phyloP scores from a whole-genome alignment of 2,888 invertebrate species.

The Dromius quadrimaculatus region DNA sequence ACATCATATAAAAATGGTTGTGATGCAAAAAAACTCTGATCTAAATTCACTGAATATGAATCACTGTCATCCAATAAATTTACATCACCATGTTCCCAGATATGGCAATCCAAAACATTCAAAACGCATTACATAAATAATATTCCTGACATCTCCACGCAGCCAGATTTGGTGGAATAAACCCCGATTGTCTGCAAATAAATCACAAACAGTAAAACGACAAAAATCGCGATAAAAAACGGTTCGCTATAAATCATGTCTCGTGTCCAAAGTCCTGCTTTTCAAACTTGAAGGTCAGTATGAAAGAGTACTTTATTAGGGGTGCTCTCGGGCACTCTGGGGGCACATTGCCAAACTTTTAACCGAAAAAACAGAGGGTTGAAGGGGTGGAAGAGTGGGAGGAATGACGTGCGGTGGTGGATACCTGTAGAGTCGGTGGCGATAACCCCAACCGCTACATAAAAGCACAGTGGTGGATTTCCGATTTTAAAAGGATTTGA shows the following conservation, averaged over 20 bases:
- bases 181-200: conserved; percentile 21
- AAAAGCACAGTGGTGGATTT: conserved; percentile 2
- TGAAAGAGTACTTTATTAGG: conserved; percentile 50
- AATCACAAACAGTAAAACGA: conserved; percentile 32
- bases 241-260: conserved; percentile 19
- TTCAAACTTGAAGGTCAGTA: conserved; percentile 44
- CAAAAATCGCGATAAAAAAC: conserved; percentile 23
- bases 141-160: conserved; percentile 15
- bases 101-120: not conserved
- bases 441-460: conserved; percentile 22
- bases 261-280: conserved; percentile 12
- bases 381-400: not conserved
- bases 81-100: too few species aligned
- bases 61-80: too few species aligned
- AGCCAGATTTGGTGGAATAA: conserved; percentile 3
- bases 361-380: conserved; percentile 32
- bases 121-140: conserved; percentile 17
- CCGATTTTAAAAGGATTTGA: not conserved
- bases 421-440: conserved; percentile 35
- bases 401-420: not conserved
- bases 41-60: too few species aligned
- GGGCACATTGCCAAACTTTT: conserved; percentile 50
- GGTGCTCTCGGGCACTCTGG: conserved; percentile 43
- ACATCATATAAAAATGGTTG: too few species aligned
- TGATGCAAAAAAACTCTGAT: not conserved